Percentiles rank a stretch among this genome's conserved stretches.
Evolutionary conservation across 2,113 vertebrate genomes (phyloP).

Genomic region (Spilogale gracilis): DNA sequence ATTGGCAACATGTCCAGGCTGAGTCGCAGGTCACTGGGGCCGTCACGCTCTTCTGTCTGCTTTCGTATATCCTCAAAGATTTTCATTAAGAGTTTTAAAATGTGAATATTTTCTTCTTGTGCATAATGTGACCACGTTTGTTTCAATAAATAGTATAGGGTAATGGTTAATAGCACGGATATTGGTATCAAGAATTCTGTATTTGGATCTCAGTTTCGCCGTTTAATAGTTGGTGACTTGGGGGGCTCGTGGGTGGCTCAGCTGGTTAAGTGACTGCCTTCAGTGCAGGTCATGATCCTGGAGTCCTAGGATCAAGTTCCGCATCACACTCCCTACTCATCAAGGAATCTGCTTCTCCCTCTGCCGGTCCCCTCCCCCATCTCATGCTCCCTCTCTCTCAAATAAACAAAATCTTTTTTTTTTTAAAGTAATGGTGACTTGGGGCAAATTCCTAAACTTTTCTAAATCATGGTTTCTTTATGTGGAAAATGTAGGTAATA

Average conservation of each 20-base stretch:
- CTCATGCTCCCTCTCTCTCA: too few relatives aligned
- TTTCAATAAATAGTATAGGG: neutral
- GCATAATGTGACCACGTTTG: neutral
- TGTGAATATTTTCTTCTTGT: constrained; percentile 1
- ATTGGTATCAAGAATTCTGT: neutral
- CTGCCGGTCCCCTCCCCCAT: too few relatives aligned
- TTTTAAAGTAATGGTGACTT: neutral
- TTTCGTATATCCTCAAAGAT: neutral
- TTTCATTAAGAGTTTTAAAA: neutral
- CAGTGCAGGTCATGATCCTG: too few relatives aligned
- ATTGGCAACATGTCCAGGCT: too few relatives aligned
- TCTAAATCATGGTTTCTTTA: neutral
- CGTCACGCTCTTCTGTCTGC: neutral
- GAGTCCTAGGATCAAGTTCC: too few relatives aligned
- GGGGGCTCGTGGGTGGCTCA: too few relatives aligned
- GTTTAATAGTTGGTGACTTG: neutral
- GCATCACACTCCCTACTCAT: too few relatives aligned
- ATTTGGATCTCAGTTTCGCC: constrained; percentile 1
- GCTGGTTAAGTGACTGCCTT: too few relatives aligned
- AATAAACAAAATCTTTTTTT: too few relatives aligned
- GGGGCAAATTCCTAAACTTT: neutral
- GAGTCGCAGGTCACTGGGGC: neutral
- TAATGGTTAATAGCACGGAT: neutral
- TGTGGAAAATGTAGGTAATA: neutral
- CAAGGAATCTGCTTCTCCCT: too few relatives aligned